Base-by-base conservation (phyloP, 1,140 invertebrate species). In the Lepidotrigona ventralis region DNA sequence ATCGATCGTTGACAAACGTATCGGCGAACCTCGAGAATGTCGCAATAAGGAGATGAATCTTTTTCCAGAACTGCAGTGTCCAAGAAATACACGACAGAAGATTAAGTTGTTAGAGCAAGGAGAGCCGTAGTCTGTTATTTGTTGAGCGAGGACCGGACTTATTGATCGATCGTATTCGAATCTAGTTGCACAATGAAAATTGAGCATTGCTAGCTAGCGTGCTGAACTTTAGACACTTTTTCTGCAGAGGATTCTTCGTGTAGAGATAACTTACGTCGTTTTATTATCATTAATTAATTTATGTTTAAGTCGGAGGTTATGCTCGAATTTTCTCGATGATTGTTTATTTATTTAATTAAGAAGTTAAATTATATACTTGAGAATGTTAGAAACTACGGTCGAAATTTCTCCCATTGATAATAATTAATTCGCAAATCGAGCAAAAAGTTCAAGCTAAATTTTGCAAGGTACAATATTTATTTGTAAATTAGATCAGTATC, bases 121-220 rank as follows among this genome's bases (percentile, higher is more conserved):
- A 46, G 39, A 46, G 39, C 8, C 39, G 39, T 46, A 46, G 39
- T 46, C 39, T 46, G 39, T 46, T 46, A 46, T 46, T 46, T 46
- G 39, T 9, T n/a, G n/a, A 29, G 21, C 9, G 14, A 63, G 26
- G 46, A 23, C 46, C 21, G 8, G 23, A 23, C n/a, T 53, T 53
- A 66, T 78, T 33, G 75, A 78, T 51, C 63, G 39, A 33, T 14
- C 75, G 63, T 23, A 68, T 23, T 66, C 63, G 63, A 54, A 26
- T 64, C 14, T 53, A 23, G 23, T 60, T 23, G 58, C 58, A n/a
- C 9, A 53, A 53, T 53, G 75, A 51, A 78, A 68, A 21, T 68
- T 2, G 75, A 78, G 6, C 33, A 11, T 39, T 12, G 66, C 33
- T 14, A 21, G 2, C 2, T 33, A 19, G 1, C 29, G 9, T 33